Conservation (phyloP, 2,113 vertebrate genomes). For the Nestor notabilis region DNA sequence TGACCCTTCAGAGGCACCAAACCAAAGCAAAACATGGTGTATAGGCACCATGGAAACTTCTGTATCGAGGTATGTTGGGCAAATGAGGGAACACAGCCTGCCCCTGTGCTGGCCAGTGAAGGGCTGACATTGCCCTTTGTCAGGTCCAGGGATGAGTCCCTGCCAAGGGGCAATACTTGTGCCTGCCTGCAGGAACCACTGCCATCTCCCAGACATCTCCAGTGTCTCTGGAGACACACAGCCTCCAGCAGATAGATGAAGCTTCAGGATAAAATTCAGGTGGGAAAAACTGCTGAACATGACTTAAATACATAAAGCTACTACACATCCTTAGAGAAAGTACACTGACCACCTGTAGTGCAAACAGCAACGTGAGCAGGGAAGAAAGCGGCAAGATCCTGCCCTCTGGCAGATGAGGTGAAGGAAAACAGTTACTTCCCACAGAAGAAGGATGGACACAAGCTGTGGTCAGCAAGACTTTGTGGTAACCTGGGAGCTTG, state of each 20-base stretch:
- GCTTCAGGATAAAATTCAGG: neutral
- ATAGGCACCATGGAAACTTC: neutral
- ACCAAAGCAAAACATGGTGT: neutral
- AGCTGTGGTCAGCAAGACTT: neutral
- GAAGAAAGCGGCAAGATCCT: neutral
- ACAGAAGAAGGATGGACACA: neutral
- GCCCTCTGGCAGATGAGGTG: neutral
- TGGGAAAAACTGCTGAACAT: neutral
- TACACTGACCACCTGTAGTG: neutral
- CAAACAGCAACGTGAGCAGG: neutral
- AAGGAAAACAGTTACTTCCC: neutral
- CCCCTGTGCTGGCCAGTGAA: neutral
- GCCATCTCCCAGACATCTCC: neutral
- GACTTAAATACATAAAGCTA: too few species aligned
- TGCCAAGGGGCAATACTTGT: rapidly evolving
- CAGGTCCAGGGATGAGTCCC: neutral
- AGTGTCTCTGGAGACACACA: too few species aligned
- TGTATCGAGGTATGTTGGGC: rapidly evolving
- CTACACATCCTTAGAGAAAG: neutral
- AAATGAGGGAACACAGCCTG: rapidly evolving
- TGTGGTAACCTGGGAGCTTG: neutral
- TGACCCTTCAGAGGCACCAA: neutral
- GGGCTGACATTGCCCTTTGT: neutral
- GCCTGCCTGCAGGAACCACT: neutral
- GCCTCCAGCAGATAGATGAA: neutral